Conservation (phyloP, 1,140 invertebrate genomes). For the Dolichoris vasculosae region DNA sequence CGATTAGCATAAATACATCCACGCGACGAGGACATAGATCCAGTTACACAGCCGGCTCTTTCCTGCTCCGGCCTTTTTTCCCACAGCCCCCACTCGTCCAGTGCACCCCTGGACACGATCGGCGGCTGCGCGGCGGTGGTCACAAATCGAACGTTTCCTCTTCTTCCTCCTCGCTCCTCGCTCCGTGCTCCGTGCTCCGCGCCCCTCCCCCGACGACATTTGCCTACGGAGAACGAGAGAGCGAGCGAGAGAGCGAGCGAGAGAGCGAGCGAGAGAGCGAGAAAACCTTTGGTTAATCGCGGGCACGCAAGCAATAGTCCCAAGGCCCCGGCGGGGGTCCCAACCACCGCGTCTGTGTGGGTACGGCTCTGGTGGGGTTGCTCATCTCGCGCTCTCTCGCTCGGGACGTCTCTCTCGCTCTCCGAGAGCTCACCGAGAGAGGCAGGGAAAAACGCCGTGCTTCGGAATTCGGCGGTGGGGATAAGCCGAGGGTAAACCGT, state of each 20-base stretch:
- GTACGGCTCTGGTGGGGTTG: not conserved
- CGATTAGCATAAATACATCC: slow-evolving; percentile 48
- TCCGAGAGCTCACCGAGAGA: not conserved
- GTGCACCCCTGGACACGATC: slow-evolving; percentile 41
- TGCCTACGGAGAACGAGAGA: not conserved
- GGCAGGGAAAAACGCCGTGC: slow-evolving; percentile 49
- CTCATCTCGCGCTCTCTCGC: slow-evolving; percentile 29
- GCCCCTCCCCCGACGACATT: not conserved
- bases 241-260: not conserved
- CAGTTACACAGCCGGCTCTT: slow-evolving; percentile 49
- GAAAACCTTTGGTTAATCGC: slow-evolving; percentile 46
- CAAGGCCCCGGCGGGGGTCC: slow-evolving; percentile 54
- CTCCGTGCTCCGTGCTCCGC: not conserved
- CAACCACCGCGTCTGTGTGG: not conserved
- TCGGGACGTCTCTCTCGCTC: too few relatives aligned
- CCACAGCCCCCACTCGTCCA: slow-evolving; percentile 40
- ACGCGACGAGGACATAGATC: slow-evolving; percentile 37
- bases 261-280: slow-evolving; percentile 2
- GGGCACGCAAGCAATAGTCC: slow-evolving; percentile 49
- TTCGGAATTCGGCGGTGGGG: slow-evolving; percentile 69
- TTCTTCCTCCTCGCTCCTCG: not conserved
- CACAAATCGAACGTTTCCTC: slow-evolving; percentile 45
- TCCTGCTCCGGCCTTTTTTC: slow-evolving; percentile 50
- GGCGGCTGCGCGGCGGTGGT: slow-evolving; percentile 38
- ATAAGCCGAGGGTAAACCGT: slow-evolving; percentile 69